Evolutionary conservation across 2,888 invertebrate genomes (phyloP).

Genomic region (Himalopsyche tibetana): DNA sequence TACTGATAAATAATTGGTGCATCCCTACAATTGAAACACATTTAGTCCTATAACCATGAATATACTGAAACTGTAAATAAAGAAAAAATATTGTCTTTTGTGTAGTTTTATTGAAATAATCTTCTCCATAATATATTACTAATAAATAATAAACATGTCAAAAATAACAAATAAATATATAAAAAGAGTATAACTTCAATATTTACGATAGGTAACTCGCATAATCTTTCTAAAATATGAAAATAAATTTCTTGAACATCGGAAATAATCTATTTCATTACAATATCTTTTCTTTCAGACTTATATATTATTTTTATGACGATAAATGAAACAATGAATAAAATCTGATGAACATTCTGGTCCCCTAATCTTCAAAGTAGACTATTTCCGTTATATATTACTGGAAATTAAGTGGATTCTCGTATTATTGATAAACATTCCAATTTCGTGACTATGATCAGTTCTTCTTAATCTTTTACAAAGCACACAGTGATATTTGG

Average conservation of each 20-base stretch:
- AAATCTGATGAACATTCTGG: background rate
- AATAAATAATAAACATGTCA: background rate
- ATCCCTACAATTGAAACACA: no score
- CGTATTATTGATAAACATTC: no score
- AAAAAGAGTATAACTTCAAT: no score
- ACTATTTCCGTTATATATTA: background rate
- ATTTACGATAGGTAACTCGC: background rate
- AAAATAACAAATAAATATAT: background rate
- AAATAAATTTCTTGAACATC: background rate
- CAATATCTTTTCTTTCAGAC: background rate
- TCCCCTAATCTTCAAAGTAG: slow-evolving; percentile 16
- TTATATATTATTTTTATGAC: background rate
- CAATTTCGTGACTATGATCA: no score
- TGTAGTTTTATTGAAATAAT: slow-evolving; percentile 23
- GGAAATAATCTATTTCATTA: slow-evolving; percentile 6
- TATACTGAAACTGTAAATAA: background rate
- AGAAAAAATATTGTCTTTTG: background rate
- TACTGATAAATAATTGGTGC: no score
- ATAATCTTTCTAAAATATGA: background rate
- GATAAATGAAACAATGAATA: background rate
- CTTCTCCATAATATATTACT: background rate
- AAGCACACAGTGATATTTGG: no score
- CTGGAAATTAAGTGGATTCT: background rate
- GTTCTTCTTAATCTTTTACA: no score
- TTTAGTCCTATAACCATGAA: no score